Base-by-base conservation (phyloP, 2,113 vertebrate genomes). In the Calidris pygmaea region DNA sequence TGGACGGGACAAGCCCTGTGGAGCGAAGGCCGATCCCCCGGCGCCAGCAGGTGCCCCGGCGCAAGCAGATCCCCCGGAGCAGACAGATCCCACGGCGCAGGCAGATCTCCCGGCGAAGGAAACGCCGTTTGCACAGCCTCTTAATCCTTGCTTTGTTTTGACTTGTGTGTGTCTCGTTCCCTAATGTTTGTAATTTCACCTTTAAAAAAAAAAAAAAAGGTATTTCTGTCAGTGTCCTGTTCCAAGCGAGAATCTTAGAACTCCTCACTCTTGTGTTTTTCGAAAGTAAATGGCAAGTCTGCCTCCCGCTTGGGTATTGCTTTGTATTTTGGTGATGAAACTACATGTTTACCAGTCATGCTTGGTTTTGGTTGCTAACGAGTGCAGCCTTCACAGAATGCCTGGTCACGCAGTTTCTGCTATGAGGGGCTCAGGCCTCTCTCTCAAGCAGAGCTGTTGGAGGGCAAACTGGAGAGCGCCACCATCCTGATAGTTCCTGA, bases 31-130 rank as follows among this genome's bases (percentile, higher is more conserved):
- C 26, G 34, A 19, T 35, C 12, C 45, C n/a, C n/a, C 8, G 8
- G 27, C 8, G 19, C 62, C 19, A 12, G 10, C 35, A 29, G 68
- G 6, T 53, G 27, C 19, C 20, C 10, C 11, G 19, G 35, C 3
- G 5, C 21, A 34, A 14, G 20, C 20, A 24, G 37, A 73, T 20
- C 6, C 50, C 32, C 13, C 2, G 1, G 47, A 26, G 29, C 21
- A 39, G 35, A 34, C 29, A 9, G 7, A 21, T 41, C 29, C 22
- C 21, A 2, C 2, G 6, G 16, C 0, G 6, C 35, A 53, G 76
- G 10, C 47, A n/a, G 35, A 79, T 66, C 23, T 37, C 14, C 45
- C 5, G 1, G 6, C 9, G 0, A 26, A 19, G 45, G 59, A 52
- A 63, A 27, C 8, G 6, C 35, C 21, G 1, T 20, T 17, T 32